phyloP scores from a whole-genome alignment of 2,797 vertebrate genomes.

The Botia kubotai region DNA sequence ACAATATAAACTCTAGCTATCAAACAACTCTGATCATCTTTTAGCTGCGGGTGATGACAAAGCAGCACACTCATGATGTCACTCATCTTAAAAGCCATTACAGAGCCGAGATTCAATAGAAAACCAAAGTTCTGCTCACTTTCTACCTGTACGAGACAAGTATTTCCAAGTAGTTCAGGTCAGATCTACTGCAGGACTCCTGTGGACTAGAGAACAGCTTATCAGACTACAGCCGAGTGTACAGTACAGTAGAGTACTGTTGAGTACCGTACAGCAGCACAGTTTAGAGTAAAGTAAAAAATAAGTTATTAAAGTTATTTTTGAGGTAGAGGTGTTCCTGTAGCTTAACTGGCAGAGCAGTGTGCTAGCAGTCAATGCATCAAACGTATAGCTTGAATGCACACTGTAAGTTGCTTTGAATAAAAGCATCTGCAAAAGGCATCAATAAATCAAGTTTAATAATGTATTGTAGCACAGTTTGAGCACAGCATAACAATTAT shows the following conservation, averaged over 20 bases:
- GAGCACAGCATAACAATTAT: too few relatives aligned
- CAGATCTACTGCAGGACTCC: conserved; percentile 16
- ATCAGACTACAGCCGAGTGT: background rate
- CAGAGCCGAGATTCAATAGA: background rate
- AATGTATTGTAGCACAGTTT: too few relatives aligned
- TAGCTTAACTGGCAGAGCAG: too few relatives aligned
- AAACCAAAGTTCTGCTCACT: conserved; percentile 21
- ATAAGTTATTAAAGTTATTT: too few relatives aligned
- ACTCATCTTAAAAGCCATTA: background rate
- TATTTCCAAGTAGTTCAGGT: background rate
- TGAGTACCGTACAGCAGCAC: too few relatives aligned
- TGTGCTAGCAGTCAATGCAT: too few relatives aligned
- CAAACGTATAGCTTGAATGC: too few relatives aligned
- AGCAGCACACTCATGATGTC: background rate
- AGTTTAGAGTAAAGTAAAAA: too few relatives aligned
- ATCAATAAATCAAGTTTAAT: too few relatives aligned
- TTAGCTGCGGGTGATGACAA: background rate
- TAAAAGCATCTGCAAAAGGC: too few relatives aligned
- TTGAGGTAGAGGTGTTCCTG: too few relatives aligned
- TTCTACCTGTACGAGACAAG: conserved; percentile 11
- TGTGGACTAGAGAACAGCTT: background rate
- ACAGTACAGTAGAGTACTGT: background rate
- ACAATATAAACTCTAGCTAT: background rate
- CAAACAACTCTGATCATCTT: background rate
- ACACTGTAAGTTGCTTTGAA: too few relatives aligned